A percentile compares a stretch with the other conserved stretches of the same genome.
Evolutionary conservation across 2,797 vertebrate genomes (phyloP).

Genomic region (Sebastes wilsoni): DNA sequence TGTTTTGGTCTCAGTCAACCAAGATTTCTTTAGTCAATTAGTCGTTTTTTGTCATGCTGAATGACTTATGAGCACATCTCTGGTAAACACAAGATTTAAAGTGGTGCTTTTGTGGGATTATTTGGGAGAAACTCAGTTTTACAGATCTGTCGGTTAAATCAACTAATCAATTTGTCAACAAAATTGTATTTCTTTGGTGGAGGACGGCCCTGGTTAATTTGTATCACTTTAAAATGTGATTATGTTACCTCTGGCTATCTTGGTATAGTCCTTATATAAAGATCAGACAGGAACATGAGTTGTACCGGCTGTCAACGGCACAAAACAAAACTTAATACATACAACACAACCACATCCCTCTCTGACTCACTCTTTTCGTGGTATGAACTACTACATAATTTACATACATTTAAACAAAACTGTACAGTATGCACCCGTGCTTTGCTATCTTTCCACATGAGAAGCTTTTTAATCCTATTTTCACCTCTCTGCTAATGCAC

Average conservation of each 20-base stretch:
- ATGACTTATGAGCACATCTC: no score
- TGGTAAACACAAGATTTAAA: no score
- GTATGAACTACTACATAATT: conserved; percentile 24
- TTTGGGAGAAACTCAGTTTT: no score
- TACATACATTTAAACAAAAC: conserved; percentile 67
- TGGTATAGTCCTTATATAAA: not conserved
- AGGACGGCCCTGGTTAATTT: not conserved
- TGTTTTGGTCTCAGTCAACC: no score
- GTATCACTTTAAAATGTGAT: not conserved
- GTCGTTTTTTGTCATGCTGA: no score
- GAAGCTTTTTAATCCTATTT: conserved; percentile 82
- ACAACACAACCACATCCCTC: not conserved
- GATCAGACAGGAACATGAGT: not conserved
- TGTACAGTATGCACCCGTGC: conserved; percentile 28
- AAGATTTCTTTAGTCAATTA: no score
- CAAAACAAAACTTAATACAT: conserved; percentile 4
- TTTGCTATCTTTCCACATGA: conserved; percentile 63
- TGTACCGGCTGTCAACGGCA: not conserved
- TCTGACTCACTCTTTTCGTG: not conserved
- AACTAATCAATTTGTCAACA: no score
- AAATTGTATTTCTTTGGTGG: no score
- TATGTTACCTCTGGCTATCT: not conserved
- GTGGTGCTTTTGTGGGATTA: no score
- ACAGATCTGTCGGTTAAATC: no score
- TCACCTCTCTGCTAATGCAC: conserved; percentile 80